phyloP scores from a whole-genome alignment of 2,888 invertebrate species.

The Noctua fimbriata region DNA sequence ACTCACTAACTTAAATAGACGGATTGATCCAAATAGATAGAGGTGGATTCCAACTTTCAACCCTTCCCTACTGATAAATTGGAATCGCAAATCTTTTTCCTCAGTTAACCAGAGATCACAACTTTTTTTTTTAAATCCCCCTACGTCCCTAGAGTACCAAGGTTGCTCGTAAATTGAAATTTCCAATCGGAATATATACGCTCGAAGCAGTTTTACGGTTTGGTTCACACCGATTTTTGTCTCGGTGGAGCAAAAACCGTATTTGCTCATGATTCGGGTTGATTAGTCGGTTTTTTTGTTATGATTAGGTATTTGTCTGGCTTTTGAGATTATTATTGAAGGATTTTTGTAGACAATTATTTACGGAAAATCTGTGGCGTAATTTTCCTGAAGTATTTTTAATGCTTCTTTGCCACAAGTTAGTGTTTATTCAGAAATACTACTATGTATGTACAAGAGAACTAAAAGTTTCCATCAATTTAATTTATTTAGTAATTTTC shows the following conservation, averaged over 20 bases:
- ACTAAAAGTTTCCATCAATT: background rate
- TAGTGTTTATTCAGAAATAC: background rate
- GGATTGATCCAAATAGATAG: background rate
- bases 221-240: slow-evolving; percentile 45
- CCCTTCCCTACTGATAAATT: slow-evolving; percentile 20
- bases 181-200: slow-evolving; percentile 58
- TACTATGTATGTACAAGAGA: background rate
- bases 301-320: slow-evolving; percentile 13
- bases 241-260: slow-evolving; percentile 30
- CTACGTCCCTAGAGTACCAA: slow-evolving; percentile 31
- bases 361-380: background rate
- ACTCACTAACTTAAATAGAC: background rate
- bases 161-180: slow-evolving; percentile 57
- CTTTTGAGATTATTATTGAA: slow-evolving; percentile 12
- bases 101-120: slow-evolving; percentile 39
- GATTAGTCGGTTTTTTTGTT: slow-evolving; percentile 26
- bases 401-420: background rate
- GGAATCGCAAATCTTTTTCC: slow-evolving; percentile 39
- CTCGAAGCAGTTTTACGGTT: slow-evolving; percentile 44
- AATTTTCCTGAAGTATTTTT: background rate
- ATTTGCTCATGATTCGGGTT: slow-evolving; percentile 21
- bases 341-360: too few relatives aligned
- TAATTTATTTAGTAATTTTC: background rate
- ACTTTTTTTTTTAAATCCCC: slow-evolving; percentile 34
- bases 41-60: background rate